Evolutionary conservation across 2,113 vertebrate species (phyloP).

Genomic region (Mesoclemmys tuberculata): DNA sequence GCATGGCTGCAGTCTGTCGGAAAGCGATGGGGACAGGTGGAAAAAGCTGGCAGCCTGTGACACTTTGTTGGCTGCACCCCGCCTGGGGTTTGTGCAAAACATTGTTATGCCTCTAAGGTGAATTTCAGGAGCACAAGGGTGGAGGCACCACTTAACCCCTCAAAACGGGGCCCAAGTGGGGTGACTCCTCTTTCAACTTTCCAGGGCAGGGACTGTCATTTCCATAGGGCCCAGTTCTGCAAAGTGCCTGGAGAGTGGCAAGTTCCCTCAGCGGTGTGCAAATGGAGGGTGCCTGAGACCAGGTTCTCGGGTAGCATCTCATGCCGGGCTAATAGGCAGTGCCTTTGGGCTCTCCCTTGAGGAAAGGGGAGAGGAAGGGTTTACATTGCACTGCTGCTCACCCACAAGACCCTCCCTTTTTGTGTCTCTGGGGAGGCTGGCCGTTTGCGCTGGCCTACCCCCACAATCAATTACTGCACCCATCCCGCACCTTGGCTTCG

Average conservation of each 20-base stretch:
- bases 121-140: fast-evolving
- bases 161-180: background rate
- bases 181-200: background rate
- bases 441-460: background rate
- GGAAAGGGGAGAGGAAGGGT: fast-evolving
- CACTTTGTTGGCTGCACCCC: background rate
- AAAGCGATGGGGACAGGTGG: background rate
- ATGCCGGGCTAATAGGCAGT: background rate
- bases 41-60: background rate
- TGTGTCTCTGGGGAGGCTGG: background rate
- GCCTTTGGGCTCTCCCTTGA: background rate
- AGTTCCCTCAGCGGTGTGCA: fast-evolving
- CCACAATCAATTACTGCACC: background rate
- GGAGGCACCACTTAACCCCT: background rate
- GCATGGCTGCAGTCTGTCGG: background rate
- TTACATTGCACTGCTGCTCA: background rate
- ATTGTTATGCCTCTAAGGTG: fast-evolving
- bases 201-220: fast-evolving
- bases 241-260: background rate
- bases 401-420: background rate
- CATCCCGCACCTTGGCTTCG: background rate
- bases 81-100: background rate
- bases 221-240: background rate
- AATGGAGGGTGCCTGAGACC: background rate
- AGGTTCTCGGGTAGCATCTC: background rate